These are phyloP conservation scores for Trachelus troglodyta DNA, from an alignment of 2,888 invertebrate species.

Conservation along the genomic window DNA sequence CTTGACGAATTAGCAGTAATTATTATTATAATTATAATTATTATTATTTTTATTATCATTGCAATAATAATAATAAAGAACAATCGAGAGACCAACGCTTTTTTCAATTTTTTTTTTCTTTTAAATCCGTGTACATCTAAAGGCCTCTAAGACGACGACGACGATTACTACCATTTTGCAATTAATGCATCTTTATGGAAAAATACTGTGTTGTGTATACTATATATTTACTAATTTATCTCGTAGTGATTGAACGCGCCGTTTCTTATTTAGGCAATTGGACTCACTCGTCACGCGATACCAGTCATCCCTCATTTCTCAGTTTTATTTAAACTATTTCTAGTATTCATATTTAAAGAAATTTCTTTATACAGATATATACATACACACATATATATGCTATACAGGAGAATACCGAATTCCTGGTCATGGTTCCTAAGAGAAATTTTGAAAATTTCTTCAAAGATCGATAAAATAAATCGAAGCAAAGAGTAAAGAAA, in stretches of 20 bases:
- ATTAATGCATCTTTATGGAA: slow-evolving; percentile 32
- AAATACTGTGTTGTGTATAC: slow-evolving; percentile 31
- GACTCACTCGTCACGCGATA: background rate
- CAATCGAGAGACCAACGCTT: background rate
- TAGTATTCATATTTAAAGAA: background rate
- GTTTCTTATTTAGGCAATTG: background rate
- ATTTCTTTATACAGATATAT: background rate
- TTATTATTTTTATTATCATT: background rate
- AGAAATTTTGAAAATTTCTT: background rate
- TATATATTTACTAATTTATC: background rate
- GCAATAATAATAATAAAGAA: background rate
- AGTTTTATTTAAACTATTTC: background rate
- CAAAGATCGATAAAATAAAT: background rate
- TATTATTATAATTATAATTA: background rate
- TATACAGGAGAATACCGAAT: too few species aligned
- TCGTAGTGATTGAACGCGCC: slow-evolving; percentile 19
- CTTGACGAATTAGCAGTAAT: background rate
- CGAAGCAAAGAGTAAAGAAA: background rate
- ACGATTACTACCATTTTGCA: background rate
- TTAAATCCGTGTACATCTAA: background rate
- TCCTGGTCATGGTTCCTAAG: too few species aligned
- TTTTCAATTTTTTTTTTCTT: background rate
- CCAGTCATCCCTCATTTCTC: background rate
- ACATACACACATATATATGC: background rate
- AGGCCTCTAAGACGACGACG: background rate